Percentiles rank a stretch among this genome's conserved stretches.
Conservation (phyloP, 2,888 invertebrate genomes). For the Lasioglossum pauxillum region DNA sequence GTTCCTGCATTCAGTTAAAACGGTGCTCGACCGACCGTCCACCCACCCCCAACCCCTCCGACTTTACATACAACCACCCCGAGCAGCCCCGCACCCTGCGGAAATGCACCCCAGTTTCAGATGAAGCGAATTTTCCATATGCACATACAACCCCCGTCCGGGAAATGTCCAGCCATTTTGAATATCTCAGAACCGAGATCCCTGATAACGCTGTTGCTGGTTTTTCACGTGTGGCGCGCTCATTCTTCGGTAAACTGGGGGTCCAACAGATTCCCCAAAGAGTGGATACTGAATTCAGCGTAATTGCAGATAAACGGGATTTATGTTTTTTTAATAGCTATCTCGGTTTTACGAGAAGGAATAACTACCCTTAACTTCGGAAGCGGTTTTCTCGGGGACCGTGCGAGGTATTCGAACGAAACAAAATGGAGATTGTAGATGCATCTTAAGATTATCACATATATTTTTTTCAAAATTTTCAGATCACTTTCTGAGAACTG, state of each 20-base stretch:
- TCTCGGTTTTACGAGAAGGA: too few relatives aligned
- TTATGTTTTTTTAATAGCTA: too few relatives aligned
- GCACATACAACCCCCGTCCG: background rate
- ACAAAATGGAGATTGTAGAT: background rate
- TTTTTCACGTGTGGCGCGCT: background rate
- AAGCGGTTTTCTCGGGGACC: background rate
- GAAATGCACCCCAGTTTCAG: background rate
- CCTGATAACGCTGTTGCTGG: background rate
- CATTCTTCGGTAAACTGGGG: background rate
- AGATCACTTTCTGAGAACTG: fast-evolving
- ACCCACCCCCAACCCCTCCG: background rate
- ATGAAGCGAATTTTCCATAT: slow-evolving; percentile 2
- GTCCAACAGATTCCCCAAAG: background rate
- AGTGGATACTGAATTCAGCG: too few relatives aligned
- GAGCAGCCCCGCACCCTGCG: background rate
- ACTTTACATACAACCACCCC: background rate
- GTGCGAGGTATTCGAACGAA: background rate
- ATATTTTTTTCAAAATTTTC: background rate
- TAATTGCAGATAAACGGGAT: too few relatives aligned
- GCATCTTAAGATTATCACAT: background rate
- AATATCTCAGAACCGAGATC: background rate
- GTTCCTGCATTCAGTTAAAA: slow-evolving; percentile 34
- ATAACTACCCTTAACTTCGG: background rate
- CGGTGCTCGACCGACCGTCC: slow-evolving; percentile 3
- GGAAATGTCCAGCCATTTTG: background rate